Conservation (phyloP, 30 jellyfish, hydroid and myxozoan species). For the Cassiopea andromeda region DNA sequence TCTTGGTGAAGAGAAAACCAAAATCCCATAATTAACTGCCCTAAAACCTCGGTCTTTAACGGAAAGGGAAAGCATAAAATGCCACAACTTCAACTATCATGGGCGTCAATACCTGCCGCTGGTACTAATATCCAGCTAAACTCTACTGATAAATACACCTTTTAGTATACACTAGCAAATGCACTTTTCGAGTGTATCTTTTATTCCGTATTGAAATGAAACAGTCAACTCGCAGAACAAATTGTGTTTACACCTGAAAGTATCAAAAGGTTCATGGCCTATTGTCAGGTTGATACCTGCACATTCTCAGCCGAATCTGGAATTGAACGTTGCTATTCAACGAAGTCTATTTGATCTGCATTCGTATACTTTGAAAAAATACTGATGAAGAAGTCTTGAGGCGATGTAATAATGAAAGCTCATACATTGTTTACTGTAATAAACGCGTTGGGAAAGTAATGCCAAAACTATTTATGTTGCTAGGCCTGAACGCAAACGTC, state of each 20-base stretch:
- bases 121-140: background rate
- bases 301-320: background rate
- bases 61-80: no score
- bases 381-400: background rate
- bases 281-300: background rate
- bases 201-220: background rate
- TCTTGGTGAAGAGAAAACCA: no score
- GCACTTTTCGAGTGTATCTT: background rate
- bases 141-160: background rate
- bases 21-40: no score
- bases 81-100: background rate
- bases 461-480: background rate
- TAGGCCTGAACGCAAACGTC: background rate
- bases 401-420: background rate
- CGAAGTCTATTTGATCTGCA: background rate
- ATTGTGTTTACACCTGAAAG: background rate
- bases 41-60: no score
- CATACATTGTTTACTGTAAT: background rate
- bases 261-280: background rate
- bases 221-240: background rate
- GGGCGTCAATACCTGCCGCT: slow-evolving; percentile 11
- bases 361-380: background rate
- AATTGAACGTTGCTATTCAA: background rate
- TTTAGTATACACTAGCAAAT: background rate
- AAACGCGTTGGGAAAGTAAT: background rate